Evolutionary conservation across 2,888 invertebrate genomes (phyloP).

Genomic region (Lasioglossum villosulum): DNA sequence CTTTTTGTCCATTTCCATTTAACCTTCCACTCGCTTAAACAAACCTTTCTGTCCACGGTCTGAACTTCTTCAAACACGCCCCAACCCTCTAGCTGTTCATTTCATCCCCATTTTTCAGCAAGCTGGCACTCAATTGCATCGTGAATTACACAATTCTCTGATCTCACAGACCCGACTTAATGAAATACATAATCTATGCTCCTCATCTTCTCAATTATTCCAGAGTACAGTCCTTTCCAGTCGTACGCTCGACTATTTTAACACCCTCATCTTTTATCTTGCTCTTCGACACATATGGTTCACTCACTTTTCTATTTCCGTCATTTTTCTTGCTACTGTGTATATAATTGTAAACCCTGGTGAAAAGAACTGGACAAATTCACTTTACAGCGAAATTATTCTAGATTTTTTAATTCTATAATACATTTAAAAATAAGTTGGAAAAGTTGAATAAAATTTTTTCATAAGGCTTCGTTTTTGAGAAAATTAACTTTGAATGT

Average conservation of each 20-base stretch:
- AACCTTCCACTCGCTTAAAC: conserved; percentile 1
- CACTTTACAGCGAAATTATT: too few species aligned
- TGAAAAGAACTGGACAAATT: too few species aligned
- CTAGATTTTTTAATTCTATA: too few species aligned
- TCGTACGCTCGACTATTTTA: not conserved
- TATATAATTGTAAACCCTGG: too few species aligned
- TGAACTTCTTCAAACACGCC: not conserved
- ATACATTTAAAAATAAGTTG: too few species aligned
- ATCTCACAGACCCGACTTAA: not conserved
- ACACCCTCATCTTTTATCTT: not conserved
- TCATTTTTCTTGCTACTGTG: not conserved
- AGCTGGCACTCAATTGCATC: conserved; percentile 10
- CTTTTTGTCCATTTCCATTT: not conserved
- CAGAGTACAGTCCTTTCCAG: not conserved
- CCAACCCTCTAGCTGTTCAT: not conserved
- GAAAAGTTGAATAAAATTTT: too few species aligned
- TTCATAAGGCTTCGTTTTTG: too few species aligned
- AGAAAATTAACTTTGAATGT: too few species aligned
- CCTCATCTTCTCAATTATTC: not conserved
- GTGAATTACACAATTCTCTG: not conserved
- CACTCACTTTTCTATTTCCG: too few species aligned
- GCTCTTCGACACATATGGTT: not conserved
- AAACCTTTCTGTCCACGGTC: not conserved
- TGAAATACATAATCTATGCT: conserved; percentile 25
- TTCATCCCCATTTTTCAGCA: conserved; percentile 5